Evolutionary conservation across 2,797 vertebrate species (phyloP), one percentile per base, ranked within the genome.

Genomic region (Chaunax sp.): DNA sequence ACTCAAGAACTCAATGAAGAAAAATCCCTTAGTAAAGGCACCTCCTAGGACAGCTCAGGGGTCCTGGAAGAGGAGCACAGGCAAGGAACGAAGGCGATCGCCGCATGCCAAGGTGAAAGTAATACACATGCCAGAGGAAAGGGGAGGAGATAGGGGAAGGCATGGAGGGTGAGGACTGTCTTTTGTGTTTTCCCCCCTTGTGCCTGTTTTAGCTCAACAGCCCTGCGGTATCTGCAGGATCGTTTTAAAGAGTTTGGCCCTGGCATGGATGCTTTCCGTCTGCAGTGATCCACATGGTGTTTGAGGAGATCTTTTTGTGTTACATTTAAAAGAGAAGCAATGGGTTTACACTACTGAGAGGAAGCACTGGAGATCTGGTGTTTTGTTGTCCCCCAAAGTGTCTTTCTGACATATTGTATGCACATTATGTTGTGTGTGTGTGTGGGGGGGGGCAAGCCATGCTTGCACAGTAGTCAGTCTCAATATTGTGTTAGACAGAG

Each of bases 401-500:
- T 30, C 22, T 8, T 38, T 37, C 25, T 54, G 50, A 64, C 43
- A 72, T 18, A 61, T 23, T 47, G 4, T 30, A 30, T 4, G 9
- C 10, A 35, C 9, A 11, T 35, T 35, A 5, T 14, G 15, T 40
- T 16, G 38, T 40, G 38, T 40, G 14, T 16, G 15, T 15, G 38
- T 16, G 8, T 40, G 37, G 2, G 37, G 5, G 28, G 5, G 5
- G n/a, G n/a, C 33, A 35, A 70, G 79, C 61, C 55, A 49, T 65
- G 75, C 82, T 80, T 68, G 67, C 81, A 85, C 81, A 84, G 86
- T 73, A 88, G 78, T 85, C 81, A 89, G 81, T 85, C 87, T 88
- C 84, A 87, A 89, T 93, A 89, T 92, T 92, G 88, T 92, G 85
- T 87, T 84, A 82, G 83, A 90, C 83, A 77, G 70, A 87, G 82